Base-by-base conservation (phyloP, 2,888 invertebrate species). In the Parnassius orleans region DNA sequence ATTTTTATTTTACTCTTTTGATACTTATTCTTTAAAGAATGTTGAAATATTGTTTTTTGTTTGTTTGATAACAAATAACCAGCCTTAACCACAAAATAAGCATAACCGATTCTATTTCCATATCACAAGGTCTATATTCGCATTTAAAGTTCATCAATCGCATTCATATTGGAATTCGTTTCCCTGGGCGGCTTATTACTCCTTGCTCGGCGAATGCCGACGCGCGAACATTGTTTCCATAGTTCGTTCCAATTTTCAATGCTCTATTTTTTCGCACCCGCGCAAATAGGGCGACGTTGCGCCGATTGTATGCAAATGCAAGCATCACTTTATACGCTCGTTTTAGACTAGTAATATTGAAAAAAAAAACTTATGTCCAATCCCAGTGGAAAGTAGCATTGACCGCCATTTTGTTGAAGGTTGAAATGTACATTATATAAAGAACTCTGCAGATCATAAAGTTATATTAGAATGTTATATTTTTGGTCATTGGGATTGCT, bases 191-290 rank as follows among this genome's bases (percentile, higher is more conserved):
- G 19, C 12, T 10, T 9, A 19, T 51, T 33, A 14, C 48, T 14
- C 41, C 15, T 58, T 24, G 44, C 44, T 12, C 5, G 33, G 33
- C 46, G 14, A 56, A 14, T 55, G 43, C 7, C 42, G 51, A 42
- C 43, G 44, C 11, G 54, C 11, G 14, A 56, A 48, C 48, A 12
- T 9, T 56, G 14, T 62, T 62, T 54, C 57, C 57, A 48, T 24
- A 57, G 57, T 54, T 58, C 54, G 62, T 44, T 57, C 53, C 62
- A 53, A 46, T 62, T 62, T 62, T 53, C 57, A 48, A 54, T 53
- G 57, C 50, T 53, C 53, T 53, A 47, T 52, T 53, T 62, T 48
- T 47, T 53, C 48, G 42, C 41, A 12, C 15, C 24, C 41, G 9
- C 19, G 52, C 52, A 56, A 56, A 41, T 41, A 46, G 47, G 52